Conservation (phyloP, 2,113 vertebrate species). For the Budorcas taxicolor region DNA sequence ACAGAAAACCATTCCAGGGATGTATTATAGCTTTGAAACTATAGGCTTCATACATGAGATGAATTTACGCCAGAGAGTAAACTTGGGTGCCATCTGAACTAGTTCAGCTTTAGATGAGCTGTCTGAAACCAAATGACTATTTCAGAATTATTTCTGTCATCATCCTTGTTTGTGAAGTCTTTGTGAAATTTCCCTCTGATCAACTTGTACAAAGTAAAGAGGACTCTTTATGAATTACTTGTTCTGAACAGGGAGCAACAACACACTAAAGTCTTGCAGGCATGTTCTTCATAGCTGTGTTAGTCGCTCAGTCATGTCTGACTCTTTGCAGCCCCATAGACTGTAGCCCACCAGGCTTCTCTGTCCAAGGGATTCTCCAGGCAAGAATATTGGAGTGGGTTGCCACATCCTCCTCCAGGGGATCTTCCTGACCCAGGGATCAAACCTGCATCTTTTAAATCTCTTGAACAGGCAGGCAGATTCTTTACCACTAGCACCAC, state of each 20-base stretch:
- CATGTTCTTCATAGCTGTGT: background rate
- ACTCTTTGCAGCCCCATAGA: background rate
- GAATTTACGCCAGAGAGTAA: background rate
- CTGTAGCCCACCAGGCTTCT: background rate
- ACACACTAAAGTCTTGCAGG: background rate
- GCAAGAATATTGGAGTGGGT: background rate
- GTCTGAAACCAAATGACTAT: background rate
- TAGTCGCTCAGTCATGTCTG: background rate
- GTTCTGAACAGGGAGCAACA: background rate
- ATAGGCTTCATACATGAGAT: background rate
- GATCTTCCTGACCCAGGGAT: background rate
- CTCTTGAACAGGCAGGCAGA: fast-evolving
- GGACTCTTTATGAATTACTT: background rate
- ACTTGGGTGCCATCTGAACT: background rate
- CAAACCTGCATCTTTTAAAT: background rate
- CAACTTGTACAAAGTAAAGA: background rate
- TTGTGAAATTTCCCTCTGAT: background rate
- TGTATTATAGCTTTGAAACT: background rate
- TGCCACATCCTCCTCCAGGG: background rate
- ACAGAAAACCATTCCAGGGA: background rate
- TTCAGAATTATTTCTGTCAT: background rate
- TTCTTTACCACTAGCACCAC: background rate
- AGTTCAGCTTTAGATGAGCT: background rate
- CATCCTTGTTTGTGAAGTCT: background rate
- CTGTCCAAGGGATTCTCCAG: background rate